Percentiles rank a stretch among this genome's conserved stretches.
Conservation (phyloP, 2,888 invertebrate species). For the Harpagoxenus sublaevis region DNA sequence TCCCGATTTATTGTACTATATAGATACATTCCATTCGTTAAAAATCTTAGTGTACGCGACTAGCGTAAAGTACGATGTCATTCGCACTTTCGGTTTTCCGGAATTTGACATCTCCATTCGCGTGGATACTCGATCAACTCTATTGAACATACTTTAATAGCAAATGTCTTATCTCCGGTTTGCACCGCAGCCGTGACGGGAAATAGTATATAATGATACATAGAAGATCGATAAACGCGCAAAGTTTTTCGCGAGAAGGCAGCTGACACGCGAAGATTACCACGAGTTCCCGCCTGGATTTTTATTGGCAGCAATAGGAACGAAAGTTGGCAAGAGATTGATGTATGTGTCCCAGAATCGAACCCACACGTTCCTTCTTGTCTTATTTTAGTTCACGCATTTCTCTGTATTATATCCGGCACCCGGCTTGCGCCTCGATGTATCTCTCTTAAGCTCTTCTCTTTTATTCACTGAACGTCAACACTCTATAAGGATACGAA, state of each 20-base stretch:
- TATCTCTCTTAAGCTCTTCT: constrained; percentile 5
- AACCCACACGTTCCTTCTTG: not conserved
- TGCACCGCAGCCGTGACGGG: constrained; percentile 10
- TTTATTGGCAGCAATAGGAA: constrained; percentile 63
- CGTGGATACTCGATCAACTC: constrained; percentile 21
- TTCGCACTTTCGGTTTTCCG: not conserved
- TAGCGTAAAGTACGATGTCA: not conserved
- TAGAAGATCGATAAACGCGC: constrained; percentile 51
- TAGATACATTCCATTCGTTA: not conserved
- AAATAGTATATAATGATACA: constrained; percentile 52
- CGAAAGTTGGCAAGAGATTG: constrained; percentile 59
- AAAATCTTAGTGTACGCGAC: not conserved
- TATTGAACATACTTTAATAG: constrained; percentile 39
- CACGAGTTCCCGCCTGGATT: constrained; percentile 57
- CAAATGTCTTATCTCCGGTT: constrained; percentile 33
- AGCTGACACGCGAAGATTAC: constrained; percentile 63
- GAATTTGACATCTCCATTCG: constrained; percentile 23
- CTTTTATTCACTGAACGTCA: constrained; percentile 24
- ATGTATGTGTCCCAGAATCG: constrained; percentile 51
- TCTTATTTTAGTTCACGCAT: constrained; percentile 7
- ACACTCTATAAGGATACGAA: constrained; percentile 17
- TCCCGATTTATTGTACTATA: not conserved
- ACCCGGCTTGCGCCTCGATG: not conserved
- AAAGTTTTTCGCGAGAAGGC: constrained; percentile 53
- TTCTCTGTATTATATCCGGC: constrained; percentile 3